Evolutionary conservation across 2,113 vertebrate genomes (phyloP).

Genomic region (Polypterus bichir): DNA sequence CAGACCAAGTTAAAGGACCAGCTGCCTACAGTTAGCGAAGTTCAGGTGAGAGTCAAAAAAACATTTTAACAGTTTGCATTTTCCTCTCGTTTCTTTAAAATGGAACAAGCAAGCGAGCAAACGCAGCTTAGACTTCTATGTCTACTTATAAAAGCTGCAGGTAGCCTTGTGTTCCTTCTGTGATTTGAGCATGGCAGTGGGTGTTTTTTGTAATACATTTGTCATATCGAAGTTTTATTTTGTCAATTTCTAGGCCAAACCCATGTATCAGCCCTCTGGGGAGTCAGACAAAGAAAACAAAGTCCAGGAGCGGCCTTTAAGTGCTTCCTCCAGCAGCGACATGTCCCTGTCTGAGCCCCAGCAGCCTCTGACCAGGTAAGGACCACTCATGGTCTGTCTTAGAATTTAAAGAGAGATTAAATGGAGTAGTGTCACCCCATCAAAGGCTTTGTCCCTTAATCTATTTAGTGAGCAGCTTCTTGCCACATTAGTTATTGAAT

Average conservation of each 20-base stretch:
- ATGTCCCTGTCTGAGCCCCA: conserved; percentile 69
- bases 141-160: too few relatives aligned
- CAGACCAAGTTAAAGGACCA: conserved; percentile 49
- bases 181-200: not conserved
- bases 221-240: not conserved
- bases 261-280: conserved; percentile 86
- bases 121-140: too few relatives aligned
- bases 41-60: conserved; percentile 9
- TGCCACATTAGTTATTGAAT: too few relatives aligned
- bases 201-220: not conserved
- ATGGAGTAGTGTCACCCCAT: too few relatives aligned
- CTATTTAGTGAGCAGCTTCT: too few relatives aligned
- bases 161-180: not conserved
- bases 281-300: conserved; percentile 98
- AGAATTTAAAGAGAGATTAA: too few relatives aligned
- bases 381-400: too few relatives aligned
- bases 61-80: too few relatives aligned
- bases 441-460: too few relatives aligned
- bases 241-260: conserved; percentile 39
- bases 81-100: not conserved
- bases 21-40: conserved; percentile 30
- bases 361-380: conserved; percentile 65
- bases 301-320: conserved; percentile 68
- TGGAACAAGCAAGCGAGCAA: too few relatives aligned
- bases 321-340: conserved; percentile 85